phyloP scores from a whole-genome alignment of 1,140 invertebrate genomes.

The Drosophila ambigua region DNA sequence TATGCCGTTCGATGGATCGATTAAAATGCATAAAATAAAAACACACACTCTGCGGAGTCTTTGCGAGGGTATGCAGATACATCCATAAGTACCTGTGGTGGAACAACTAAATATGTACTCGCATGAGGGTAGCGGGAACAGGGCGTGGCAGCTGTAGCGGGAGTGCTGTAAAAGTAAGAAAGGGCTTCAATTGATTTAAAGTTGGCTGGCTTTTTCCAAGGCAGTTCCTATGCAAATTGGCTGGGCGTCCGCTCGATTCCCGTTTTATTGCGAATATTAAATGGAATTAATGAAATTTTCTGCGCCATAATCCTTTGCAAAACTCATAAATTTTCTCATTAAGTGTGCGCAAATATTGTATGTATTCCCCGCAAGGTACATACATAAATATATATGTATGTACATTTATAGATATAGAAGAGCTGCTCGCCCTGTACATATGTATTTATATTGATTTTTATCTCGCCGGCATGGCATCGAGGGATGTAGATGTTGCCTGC shows the following conservation, averaged over 20 bases:
- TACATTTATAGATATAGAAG: slow-evolving; percentile 14
- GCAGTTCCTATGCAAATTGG: slow-evolving; percentile 69
- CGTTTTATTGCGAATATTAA: slow-evolving; percentile 80
- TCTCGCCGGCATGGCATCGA: slow-evolving; percentile 69
- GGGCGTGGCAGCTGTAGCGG: slow-evolving; percentile 41
- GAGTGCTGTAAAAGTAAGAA: slow-evolving; percentile 36
- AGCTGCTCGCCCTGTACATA: slow-evolving; percentile 33
- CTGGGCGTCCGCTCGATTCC: slow-evolving; percentile 27
- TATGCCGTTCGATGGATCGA: slow-evolving; percentile 48
- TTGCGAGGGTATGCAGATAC: not conserved
- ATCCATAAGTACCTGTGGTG: not conserved
- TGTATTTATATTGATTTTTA: slow-evolving; percentile 74
- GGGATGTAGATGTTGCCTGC: slow-evolving; percentile 64
- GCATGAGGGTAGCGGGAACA: not conserved
- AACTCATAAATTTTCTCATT: slow-evolving; percentile 80
- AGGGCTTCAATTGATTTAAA: slow-evolving; percentile 71
- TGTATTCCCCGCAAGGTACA: slow-evolving; percentile 40
- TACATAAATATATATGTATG: slow-evolving; percentile 12
- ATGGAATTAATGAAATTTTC: slow-evolving; percentile 82
- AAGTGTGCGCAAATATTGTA: slow-evolving; percentile 64
- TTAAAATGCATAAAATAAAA: slow-evolving; percentile 50
- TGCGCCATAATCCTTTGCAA: slow-evolving; percentile 81
- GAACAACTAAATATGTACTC: not conserved
- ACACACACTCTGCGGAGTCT: not conserved
- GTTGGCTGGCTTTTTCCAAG: slow-evolving; percentile 22